A percentile compares a stretch with the other conserved stretches of the same genome.
Conservation (phyloP, 2,797 vertebrate species). For the Oryzias dopingdopingensis region DNA sequence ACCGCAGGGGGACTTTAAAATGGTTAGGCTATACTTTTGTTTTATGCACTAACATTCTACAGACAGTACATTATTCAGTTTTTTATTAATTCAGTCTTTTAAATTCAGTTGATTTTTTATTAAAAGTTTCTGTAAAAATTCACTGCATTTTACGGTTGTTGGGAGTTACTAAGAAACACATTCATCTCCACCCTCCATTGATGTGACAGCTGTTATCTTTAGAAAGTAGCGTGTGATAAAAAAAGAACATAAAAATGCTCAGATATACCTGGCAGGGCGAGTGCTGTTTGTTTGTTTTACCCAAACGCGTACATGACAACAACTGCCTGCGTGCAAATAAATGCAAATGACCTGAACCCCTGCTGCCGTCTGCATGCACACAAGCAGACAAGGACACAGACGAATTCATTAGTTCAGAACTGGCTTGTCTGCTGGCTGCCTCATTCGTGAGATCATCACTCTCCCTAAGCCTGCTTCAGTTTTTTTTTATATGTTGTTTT, state of each 20-base stretch:
- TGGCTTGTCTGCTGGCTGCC: constrained; percentile 25
- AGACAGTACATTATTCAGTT: no score
- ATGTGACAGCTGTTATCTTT: no score
- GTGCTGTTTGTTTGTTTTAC: constrained; percentile 41
- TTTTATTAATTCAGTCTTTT: no score
- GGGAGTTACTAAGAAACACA: no score
- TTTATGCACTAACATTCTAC: no score
- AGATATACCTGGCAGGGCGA: constrained; percentile 18
- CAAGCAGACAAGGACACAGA: constrained; percentile 10
- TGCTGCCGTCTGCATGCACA: not conserved
- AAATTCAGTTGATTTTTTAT: no score
- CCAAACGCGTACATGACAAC: constrained; percentile 43
- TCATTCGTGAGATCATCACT: constrained; percentile 56
- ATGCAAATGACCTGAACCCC: constrained; percentile 39
- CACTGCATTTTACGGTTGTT: no score
- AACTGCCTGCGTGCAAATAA: constrained; percentile 39
- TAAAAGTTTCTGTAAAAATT: no score
- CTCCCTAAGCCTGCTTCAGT: constrained; percentile 35
- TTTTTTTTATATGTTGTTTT: constrained; percentile 4
- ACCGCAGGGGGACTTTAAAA: no score
- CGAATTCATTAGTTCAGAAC: constrained; percentile 23
- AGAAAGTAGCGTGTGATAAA: not conserved
- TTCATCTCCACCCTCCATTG: no score
- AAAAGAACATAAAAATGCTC: constrained; percentile 3
- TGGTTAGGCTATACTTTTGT: no score